These are phyloP conservation scores for Heteropelma amictum DNA, from an alignment of 2,888 invertebrate species.

Conservation along the genomic window DNA sequence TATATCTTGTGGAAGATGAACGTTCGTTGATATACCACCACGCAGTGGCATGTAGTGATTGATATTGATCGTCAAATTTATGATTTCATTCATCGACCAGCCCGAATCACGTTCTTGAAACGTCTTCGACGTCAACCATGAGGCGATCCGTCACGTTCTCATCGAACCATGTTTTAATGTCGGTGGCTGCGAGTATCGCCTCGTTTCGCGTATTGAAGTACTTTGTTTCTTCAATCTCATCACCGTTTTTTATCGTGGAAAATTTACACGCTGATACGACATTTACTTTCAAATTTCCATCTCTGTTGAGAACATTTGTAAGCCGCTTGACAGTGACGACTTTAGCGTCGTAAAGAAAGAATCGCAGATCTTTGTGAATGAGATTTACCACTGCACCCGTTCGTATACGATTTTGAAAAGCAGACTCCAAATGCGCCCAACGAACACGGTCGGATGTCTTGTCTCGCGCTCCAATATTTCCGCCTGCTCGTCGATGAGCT, in stretches of 20 bases:
- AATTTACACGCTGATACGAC: slow-evolving; percentile 27
- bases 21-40: slow-evolving; percentile 43
- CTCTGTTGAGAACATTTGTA: background rate
- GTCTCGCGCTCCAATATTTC: background rate
- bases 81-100: background rate
- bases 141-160: background rate
- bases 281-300: slow-evolving; percentile 33
- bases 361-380: slow-evolving; percentile 5
- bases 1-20: slow-evolving; percentile 52
- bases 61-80: background rate
- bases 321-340: background rate
- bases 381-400: slow-evolving; percentile 16
- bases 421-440: background rate
- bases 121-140: background rate
- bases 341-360: slow-evolving; percentile 8
- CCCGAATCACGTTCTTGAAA: background rate
- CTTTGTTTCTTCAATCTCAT: slow-evolving; percentile 49
- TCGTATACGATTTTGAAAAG: slow-evolving; percentile 5
- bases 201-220: slow-evolving; percentile 58
- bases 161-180: slow-evolving; percentile 53
- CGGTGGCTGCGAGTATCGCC: slow-evolving; percentile 46
- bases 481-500: background rate
- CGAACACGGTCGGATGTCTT: background rate
- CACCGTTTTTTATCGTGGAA: slow-evolving; percentile 1
- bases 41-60: background rate